Percentiles rank a stretch among this genome's conserved stretches.
Evolutionary conservation across 2,888 invertebrate species (phyloP).

Genomic region (Callyntrura sp.): DNA sequence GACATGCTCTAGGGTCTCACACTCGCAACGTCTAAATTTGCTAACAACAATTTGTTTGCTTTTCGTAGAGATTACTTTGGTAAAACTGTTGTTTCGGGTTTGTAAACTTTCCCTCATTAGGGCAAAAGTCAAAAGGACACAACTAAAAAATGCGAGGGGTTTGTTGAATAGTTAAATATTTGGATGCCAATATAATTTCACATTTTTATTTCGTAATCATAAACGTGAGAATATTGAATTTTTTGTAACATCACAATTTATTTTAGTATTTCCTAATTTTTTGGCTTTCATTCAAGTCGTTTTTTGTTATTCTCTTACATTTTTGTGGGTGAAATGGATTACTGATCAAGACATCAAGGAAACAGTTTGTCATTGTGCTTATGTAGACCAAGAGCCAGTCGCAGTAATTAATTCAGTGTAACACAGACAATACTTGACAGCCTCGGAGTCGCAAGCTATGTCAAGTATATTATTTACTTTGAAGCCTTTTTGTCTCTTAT

Average conservation of each 20-base stretch:
- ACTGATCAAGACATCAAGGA: background rate
- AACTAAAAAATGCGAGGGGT: background rate
- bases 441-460: background rate
- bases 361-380: background rate
- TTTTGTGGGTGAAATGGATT: background rate
- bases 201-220: too few relatives aligned
- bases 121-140: background rate
- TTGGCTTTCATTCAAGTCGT: too few relatives aligned
- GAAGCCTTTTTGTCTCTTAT: background rate
- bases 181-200: too few relatives aligned
- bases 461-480: background rate
- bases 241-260: too few relatives aligned
- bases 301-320: background rate
- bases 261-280: too few relatives aligned
- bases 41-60: background rate
- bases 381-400: background rate
- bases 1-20: background rate
- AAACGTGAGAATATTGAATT: too few relatives aligned
- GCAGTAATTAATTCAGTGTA: conserved; percentile 9
- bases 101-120: background rate
- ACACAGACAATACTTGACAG: conserved; percentile 8
- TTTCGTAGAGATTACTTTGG: background rate
- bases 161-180: too few relatives aligned
- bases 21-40: background rate
- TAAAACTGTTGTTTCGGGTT: background rate